These are phyloP conservation scores for Drosophila lowei DNA, from an alignment of 1,140 invertebrate genomes.

Conservation along the genomic window DNA sequence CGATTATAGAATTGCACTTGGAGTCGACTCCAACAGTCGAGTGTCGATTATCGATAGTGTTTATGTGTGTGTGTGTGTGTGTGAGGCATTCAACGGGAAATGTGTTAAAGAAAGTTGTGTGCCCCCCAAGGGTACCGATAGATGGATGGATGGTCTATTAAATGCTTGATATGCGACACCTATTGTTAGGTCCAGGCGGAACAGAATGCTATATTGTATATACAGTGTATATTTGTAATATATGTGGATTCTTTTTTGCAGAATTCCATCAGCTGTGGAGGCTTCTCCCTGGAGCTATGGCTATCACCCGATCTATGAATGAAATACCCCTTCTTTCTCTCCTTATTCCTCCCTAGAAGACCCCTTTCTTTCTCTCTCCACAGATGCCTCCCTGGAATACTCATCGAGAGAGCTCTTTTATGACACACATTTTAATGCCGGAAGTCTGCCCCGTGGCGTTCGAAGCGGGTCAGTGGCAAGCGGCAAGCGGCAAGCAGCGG, in stretches of 20 bases:
- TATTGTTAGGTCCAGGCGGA: conserved; percentile 34
- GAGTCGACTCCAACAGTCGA: conserved; percentile 10
- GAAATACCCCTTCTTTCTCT: too few species aligned
- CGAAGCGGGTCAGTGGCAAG: too few species aligned
- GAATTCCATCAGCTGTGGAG: too few species aligned
- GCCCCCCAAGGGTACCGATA: conserved; percentile 5
- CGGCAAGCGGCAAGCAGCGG: conserved; percentile 15
- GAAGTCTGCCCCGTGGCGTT: conserved; percentile 69
- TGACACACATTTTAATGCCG: conserved; percentile 70
- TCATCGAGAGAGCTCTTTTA: conserved; percentile 48
- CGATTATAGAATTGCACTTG: conserved; percentile 64
- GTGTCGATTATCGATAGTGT: too few species aligned
- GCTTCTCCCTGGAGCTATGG: too few species aligned
- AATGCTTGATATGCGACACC: conserved; percentile 23
- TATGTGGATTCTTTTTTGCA: too few species aligned
- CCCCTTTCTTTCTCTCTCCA: not conserved
- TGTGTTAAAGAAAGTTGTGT: conserved; percentile 51
- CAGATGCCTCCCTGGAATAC: conserved; percentile 6
- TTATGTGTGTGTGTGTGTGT: too few species aligned
- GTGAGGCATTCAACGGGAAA: conserved; percentile 34
- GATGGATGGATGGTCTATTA: conserved; percentile 32
- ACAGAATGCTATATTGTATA: conserved; percentile 4
- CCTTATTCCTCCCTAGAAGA: not conserved
- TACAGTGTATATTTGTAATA: not conserved
- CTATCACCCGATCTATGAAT: too few species aligned